Evolutionary conservation across 1,140 invertebrate species (phyloP).

Genomic region (Dreissena rostriformis): DNA sequence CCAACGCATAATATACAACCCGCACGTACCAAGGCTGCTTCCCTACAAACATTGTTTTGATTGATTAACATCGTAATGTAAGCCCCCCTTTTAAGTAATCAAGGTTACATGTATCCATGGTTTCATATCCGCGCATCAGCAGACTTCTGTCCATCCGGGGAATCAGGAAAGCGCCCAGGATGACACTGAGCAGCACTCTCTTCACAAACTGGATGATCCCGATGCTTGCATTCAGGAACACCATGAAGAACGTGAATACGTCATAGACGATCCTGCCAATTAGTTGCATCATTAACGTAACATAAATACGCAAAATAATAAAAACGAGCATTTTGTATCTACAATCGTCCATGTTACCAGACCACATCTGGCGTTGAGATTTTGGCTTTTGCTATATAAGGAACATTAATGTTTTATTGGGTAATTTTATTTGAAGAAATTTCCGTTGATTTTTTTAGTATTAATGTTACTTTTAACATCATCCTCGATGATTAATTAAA

Average conservation of each 20-base stretch:
- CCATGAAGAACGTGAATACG: slow-evolving; percentile 54
- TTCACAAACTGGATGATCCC: slow-evolving; percentile 52
- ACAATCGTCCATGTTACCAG: too few species aligned
- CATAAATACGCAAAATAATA: too few species aligned
- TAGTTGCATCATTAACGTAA: too few species aligned
- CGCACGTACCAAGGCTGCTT: neutral
- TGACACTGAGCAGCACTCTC: slow-evolving; percentile 43
- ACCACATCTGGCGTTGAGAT: too few species aligned
- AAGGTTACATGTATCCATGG: slow-evolving; percentile 57
- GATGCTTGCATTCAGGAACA: slow-evolving; percentile 62
- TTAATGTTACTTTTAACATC: too few species aligned
- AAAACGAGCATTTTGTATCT: too few species aligned
- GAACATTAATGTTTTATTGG: too few species aligned
- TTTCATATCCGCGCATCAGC: slow-evolving; percentile 54
- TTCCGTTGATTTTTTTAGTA: too few species aligned
- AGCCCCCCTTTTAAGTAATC: neutral
- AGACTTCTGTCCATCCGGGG: slow-evolving; percentile 60
- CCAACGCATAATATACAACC: neutral
- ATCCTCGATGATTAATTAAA: too few species aligned
- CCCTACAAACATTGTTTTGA: neutral
- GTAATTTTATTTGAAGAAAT: too few species aligned
- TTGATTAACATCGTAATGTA: neutral
- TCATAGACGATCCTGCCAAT: slow-evolving; percentile 51
- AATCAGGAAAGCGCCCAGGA: slow-evolving; percentile 60
- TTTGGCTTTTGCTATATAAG: too few species aligned